Percentiles rank a stretch among this genome's conserved stretches.
phyloP scores from a whole-genome alignment of 2,113 vertebrate species.

The Struthidea cinerea region DNA sequence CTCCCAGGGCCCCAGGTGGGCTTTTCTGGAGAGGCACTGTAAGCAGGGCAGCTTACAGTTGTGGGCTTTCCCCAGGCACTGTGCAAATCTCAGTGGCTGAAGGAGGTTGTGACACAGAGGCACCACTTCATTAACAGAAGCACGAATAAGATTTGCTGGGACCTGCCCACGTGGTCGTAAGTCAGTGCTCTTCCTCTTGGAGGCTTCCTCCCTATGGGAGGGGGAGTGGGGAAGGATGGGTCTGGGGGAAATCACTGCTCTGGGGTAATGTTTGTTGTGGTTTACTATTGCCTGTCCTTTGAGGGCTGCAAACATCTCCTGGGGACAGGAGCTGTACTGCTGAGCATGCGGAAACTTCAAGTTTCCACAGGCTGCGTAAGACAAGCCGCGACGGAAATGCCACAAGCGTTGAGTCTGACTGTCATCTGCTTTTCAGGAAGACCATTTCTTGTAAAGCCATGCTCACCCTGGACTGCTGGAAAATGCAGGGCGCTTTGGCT shows the following conservation, averaged over 20 bases:
- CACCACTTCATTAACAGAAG: neutral
- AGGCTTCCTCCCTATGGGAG: neutral
- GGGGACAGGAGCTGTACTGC: neutral
- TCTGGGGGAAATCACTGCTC: neutral
- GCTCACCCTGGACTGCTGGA: neutral
- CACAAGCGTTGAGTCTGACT: neutral
- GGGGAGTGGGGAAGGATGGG: neutral
- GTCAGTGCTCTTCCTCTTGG: neutral
- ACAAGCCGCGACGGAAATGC: neutral
- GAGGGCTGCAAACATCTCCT: neutral
- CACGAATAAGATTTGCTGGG: accelerated
- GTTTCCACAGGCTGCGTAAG: neutral
- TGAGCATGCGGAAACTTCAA: neutral
- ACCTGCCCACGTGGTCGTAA: neutral
- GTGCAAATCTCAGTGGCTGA: neutral
- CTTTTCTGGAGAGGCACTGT: neutral
- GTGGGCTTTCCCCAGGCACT: neutral
- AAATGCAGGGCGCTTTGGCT: accelerated
- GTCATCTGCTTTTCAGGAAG: neutral
- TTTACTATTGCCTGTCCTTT: neutral
- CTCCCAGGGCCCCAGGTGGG: neutral
- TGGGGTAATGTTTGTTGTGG: neutral
- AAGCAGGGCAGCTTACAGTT: accelerated
- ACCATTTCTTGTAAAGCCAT: neutral
- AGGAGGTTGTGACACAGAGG: neutral